These are phyloP conservation scores for Agonopterix alstromeriana DNA, from an alignment of 2,888 invertebrate species.

Conservation along the genomic window DNA sequence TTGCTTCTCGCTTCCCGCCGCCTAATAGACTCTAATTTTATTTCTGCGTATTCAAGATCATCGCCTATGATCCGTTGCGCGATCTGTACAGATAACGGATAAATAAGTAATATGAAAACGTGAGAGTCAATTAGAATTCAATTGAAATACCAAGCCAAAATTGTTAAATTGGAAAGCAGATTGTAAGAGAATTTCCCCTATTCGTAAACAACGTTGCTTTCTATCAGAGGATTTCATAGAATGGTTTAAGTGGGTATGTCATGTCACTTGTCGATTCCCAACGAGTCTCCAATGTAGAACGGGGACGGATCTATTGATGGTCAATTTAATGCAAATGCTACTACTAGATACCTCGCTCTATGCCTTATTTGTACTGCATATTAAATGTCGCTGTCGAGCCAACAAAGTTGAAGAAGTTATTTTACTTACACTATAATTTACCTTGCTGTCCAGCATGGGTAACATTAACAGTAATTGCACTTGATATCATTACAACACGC, in stretches of 20 bases:
- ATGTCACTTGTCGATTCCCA: conserved; percentile 33
- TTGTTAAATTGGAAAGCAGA: no score
- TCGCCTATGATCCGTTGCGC: no score
- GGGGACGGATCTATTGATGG: conserved; percentile 52
- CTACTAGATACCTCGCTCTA: conserved; percentile 16
- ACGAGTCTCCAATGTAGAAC: conserved; percentile 38
- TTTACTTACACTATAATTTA: not conserved
- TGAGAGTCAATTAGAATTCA: no score
- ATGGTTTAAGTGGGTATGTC: not conserved
- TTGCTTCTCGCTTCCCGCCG: no score
- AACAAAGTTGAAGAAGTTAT: conserved; percentile 6
- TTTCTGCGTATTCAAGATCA: no score
- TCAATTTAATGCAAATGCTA: conserved; percentile 53
- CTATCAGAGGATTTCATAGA: not conserved
- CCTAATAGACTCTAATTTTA: no score
- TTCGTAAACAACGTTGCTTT: not conserved
- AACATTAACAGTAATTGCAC: conserved; percentile 23
- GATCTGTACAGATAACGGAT: no score
- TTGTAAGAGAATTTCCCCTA: no score
- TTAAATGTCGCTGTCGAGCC: not conserved
- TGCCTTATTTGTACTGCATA: conserved; percentile 28
- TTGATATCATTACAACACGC: conserved; percentile 32
- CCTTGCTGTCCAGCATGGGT: no score
- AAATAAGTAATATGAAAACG: no score
- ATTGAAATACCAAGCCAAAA: not conserved